Conservation (phyloP, 2,113 vertebrate genomes). For the Seriola aureovittata region DNA sequence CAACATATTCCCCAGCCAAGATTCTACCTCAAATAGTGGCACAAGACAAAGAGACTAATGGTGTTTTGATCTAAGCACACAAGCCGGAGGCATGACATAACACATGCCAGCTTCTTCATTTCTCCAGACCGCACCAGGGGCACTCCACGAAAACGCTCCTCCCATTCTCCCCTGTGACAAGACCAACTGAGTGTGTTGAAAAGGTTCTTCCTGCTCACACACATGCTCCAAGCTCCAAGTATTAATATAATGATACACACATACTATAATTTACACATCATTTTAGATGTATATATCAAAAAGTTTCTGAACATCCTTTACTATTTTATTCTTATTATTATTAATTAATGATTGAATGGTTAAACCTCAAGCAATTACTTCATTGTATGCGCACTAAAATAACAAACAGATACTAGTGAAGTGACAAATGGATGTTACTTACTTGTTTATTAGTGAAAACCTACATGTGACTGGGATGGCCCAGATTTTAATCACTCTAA, state of each 20-base stretch:
- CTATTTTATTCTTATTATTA: too few species aligned
- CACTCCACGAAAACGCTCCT: constrained; percentile 55
- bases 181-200: constrained; percentile 57
- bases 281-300: neutral
- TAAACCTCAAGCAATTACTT: constrained; percentile 1
- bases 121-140: constrained; percentile 74
- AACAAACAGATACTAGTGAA: neutral
- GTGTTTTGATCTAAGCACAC: constrained; percentile 80
- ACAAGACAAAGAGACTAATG: constrained; percentile 82
- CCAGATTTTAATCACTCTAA: constrained; percentile 11
- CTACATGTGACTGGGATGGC: neutral
- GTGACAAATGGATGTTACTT: neutral
- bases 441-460: neutral
- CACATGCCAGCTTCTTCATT: constrained; percentile 77
- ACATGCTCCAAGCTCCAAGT: constrained; percentile 27
- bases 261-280: constrained; percentile 11
- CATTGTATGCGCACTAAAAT: neutral
- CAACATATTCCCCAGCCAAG: constrained; percentile 70
- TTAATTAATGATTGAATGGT: neutral
- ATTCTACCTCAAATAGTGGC: constrained; percentile 72
- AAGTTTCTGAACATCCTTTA: neutral
- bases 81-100: constrained; percentile 79
- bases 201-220: constrained; percentile 46
- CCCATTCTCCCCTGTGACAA: constrained; percentile 68
- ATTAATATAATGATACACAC: constrained; percentile 32